Conservation (phyloP, 2,113 vertebrate genomes). For the Oncorhynchus masou region DNA sequence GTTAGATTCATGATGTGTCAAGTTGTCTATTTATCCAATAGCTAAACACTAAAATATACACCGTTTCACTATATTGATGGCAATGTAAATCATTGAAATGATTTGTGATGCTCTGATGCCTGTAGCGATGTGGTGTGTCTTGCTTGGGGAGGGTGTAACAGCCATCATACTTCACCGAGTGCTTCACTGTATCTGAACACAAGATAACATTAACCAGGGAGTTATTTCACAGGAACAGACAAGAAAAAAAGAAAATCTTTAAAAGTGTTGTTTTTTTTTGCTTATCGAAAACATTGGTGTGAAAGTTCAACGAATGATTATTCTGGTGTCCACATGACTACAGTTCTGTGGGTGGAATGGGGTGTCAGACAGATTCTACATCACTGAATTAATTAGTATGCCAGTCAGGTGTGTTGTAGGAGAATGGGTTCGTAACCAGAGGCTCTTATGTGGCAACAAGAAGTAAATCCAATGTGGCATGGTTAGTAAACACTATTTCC, state of each 20-base stretch:
- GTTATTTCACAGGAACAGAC: constrained; percentile 73
- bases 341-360: constrained; percentile 62
- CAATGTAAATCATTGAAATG: too few species aligned
- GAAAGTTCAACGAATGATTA: constrained; percentile 76
- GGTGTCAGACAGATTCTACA: constrained; percentile 57
- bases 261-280: constrained; percentile 54
- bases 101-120: neutral
- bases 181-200: too few species aligned
- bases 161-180: neutral
- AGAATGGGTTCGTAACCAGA: neutral
- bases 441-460: constrained; percentile 41
- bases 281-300: constrained; percentile 67
- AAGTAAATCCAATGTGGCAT: constrained; percentile 27
- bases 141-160: neutral
- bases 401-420: constrained; percentile 11
- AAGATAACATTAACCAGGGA: too few species aligned
- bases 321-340: constrained; percentile 67
- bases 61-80: too few species aligned
- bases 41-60: too few species aligned
- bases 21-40: too few species aligned
- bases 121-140: too few species aligned
- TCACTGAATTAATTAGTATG: constrained; percentile 64
- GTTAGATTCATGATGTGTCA: too few species aligned
- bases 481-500: constrained; percentile 27
- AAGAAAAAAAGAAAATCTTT: constrained; percentile 73